These are phyloP conservation scores for Ormia ochracea DNA, from an alignment of 2,888 invertebrate genomes.

Conservation along the genomic window DNA sequence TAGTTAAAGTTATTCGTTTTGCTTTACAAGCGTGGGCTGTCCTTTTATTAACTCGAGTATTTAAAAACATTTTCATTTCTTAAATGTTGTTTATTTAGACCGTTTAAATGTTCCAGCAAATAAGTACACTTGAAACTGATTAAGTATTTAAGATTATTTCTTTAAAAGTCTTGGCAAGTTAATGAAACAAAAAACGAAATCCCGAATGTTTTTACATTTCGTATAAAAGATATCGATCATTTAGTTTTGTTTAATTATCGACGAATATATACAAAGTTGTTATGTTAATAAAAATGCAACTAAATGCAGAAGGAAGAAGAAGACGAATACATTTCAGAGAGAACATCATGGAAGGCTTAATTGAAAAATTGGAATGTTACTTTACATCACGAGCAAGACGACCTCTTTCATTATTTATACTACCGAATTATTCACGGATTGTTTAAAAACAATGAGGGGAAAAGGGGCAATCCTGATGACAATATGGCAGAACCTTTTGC, in stretches of 20 bases:
- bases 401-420: background rate
- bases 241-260: conserved; percentile 54
- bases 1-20: background rate
- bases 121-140: conserved; percentile 50
- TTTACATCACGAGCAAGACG: background rate
- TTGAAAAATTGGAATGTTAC: conserved; percentile 6
- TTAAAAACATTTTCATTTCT: conserved; percentile 23
- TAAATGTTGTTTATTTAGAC: conserved; percentile 40
- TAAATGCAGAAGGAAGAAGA: background rate
- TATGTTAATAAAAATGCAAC: conserved; percentile 48
- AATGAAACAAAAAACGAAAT: background rate
- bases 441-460: too few species aligned
- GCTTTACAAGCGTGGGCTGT: conserved; percentile 31
- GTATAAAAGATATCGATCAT: conserved; percentile 40
- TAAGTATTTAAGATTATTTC: conserved; percentile 56
- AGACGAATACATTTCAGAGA: background rate
- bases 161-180: conserved; percentile 10
- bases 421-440: background rate
- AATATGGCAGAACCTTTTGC: too few species aligned
- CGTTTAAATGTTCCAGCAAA: conserved; percentile 40
- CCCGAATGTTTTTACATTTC: conserved; percentile 36
- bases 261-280: conserved; percentile 7
- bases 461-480: too few species aligned
- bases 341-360: conserved; percentile 6
- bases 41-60: background rate